Evolutionary conservation across 2,888 invertebrate genomes (phyloP), one percentile per base, ranked within the genome.

Genomic region (Drosophila mettleri): DNA sequence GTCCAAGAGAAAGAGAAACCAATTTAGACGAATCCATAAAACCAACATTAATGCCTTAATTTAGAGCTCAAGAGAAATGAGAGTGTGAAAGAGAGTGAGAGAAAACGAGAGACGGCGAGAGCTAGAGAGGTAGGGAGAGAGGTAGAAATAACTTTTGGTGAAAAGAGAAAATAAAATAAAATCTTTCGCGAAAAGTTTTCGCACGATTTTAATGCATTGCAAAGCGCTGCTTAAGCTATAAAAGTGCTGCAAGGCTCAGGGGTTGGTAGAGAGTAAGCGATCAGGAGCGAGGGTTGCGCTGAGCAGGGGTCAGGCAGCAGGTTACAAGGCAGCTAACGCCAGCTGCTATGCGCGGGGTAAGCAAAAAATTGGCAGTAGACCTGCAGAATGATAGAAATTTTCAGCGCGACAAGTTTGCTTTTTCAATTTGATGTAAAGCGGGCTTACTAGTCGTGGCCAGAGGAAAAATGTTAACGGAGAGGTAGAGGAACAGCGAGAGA

Each of bases 21-120:
- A 69, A 69, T 78, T 62, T 46, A 49, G 45, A 53, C 60, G 64
- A 66, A 84, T 74, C 78, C 78, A 88, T 84, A 80, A 88, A 88
- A 88, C 81, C 74, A 86, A 77, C 81, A 84, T 78, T 85, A 88
- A 88, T 86, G 81, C 81, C 76, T 88, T 85, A 76, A 84, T 85
- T 80, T 86, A 63, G 53, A 69, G 79, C 80, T 74, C 53, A 77
- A 65, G 68, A 73, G 45, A 27, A 48, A 49, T 33, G 49, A 65
- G 53, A 46, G 31, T 38, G 16, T 48, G 36, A 10, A 5, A n/a
- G 29, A 20, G 22, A n/a, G 3, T 3, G 14, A 16, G 9, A 18
- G 16, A 33, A 4, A 38, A 20, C 18, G 34, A 16, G 31, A 20
- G 22, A 38, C 16, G 16, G 16, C 10, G 29, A 22, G 46, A 27